phyloP scores from a whole-genome alignment of 2,797 vertebrate species.

The Chelmon rostratus region DNA sequence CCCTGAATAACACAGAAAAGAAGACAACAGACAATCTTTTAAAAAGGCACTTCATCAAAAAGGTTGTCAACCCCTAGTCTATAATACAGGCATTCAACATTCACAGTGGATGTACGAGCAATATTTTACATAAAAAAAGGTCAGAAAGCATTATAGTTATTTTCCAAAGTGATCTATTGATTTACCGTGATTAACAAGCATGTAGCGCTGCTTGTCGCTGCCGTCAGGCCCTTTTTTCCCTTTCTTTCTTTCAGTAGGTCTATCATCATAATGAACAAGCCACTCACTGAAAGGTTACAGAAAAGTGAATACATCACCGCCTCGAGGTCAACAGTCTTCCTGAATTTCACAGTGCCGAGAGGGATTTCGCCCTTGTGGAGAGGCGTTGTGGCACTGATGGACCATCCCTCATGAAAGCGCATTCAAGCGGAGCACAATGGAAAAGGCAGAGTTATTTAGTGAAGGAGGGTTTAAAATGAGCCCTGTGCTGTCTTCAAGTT shows the following conservation, averaged over 20 bases:
- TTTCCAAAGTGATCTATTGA: background rate
- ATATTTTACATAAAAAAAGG: no score
- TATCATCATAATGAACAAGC: constrained; percentile 33
- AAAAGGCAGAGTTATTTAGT: background rate
- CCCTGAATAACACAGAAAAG: no score
- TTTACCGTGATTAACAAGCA: constrained; percentile 22
- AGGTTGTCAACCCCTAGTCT: no score
- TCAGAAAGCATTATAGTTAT: no score
- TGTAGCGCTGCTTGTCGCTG: constrained; percentile 2
- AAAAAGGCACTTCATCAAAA: no score
- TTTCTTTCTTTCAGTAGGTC: constrained; percentile 9
- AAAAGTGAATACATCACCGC: constrained; percentile 18
- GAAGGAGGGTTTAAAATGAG: background rate
- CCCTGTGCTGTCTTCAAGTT: background rate
- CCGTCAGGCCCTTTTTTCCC: background rate
- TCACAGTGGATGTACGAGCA: no score
- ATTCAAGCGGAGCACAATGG: background rate
- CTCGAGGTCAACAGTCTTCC: constrained; percentile 25
- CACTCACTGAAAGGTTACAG: background rate
- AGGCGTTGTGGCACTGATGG: background rate
- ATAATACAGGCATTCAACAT: no score
- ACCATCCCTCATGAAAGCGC: constrained; percentile 15
- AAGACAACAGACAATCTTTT: no score
- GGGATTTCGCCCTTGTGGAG: constrained; percentile 7
- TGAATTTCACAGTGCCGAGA: background rate